Percentiles rank a stretch among this genome's conserved stretches.
These are phyloP conservation scores for Leucopsar rothschildi DNA, from an alignment of 2,113 vertebrate genomes.

Conservation along the genomic window DNA sequence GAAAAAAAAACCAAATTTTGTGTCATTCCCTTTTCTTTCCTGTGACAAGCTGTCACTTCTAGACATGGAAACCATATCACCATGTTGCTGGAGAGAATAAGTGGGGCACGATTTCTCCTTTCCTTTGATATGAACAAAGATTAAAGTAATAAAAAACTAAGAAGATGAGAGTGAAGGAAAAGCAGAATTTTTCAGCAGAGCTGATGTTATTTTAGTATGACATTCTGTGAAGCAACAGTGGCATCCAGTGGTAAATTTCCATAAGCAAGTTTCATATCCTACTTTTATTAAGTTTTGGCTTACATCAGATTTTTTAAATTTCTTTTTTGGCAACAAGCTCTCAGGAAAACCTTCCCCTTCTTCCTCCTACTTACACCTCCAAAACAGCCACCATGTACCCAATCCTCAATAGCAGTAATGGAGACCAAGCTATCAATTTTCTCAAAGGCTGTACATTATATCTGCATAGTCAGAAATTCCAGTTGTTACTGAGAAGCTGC, in stretches of 20 bases:
- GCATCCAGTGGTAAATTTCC: constrained; percentile 67
- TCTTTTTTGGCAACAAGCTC: background rate
- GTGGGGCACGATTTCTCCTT: constrained; percentile 2
- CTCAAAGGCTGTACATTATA: background rate
- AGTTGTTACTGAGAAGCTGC: background rate
- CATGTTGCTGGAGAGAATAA: constrained; percentile 33
- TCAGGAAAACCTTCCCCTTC: background rate
- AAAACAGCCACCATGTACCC: background rate
- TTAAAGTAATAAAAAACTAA: constrained; percentile 48
- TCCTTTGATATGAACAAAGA: constrained; percentile 37
- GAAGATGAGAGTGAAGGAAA: constrained; percentile 17
- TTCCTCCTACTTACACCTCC: background rate
- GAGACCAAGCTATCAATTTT: background rate
- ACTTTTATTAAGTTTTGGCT: background rate
- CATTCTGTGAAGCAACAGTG: constrained; percentile 66
- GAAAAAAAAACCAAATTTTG: background rate
- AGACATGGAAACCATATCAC: background rate
- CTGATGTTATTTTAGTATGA: background rate
- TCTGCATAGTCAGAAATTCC: background rate
- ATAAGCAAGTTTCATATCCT: background rate
- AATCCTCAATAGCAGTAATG: background rate
- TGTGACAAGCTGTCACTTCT: constrained; percentile 33
- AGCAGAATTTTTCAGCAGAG: background rate
- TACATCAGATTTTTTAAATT: background rate
- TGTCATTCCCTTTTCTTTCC: constrained; percentile 34